Percentiles rank a stretch among this genome's conserved stretches.
These are phyloP conservation scores for Capitulum mitella DNA, from an alignment of 2,888 invertebrate species.

Conservation along the genomic window DNA sequence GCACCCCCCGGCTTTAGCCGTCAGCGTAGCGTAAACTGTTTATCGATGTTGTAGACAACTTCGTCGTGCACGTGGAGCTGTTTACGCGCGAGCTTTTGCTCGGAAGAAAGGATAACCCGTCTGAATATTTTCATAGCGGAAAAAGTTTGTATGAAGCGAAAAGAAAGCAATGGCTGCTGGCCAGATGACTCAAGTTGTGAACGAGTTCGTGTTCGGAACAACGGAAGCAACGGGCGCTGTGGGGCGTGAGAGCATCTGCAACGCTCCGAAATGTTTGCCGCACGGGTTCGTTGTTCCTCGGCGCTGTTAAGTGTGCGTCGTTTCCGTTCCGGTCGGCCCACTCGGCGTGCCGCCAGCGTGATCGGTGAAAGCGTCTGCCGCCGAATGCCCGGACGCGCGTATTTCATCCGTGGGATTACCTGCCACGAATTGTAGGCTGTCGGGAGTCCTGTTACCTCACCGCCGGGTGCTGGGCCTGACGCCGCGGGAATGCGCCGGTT, in stretches of 20 bases:
- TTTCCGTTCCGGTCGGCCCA: too few species aligned
- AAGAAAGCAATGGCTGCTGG: neutral
- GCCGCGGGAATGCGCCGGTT: too few species aligned
- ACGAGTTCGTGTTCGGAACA: too few species aligned
- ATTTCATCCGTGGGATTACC: neutral
- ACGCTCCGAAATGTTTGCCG: too few species aligned
- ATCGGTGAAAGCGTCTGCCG: neutral
- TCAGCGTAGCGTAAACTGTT: neutral
- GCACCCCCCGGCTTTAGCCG: neutral
- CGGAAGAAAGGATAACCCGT: neutral
- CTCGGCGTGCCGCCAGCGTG: neutral
- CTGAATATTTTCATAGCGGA: neutral
- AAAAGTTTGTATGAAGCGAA: neutral
- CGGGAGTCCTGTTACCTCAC: neutral
- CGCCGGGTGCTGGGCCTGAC: too few species aligned
- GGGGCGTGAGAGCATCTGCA: too few species aligned
- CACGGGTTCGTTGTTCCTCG: too few species aligned
- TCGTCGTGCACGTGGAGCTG: neutral
- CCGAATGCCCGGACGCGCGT: neutral
- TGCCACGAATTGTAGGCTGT: neutral
- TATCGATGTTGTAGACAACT: neutral
- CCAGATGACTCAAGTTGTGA: neutral
- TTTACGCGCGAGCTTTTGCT: neutral
- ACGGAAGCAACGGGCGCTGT: too few species aligned
- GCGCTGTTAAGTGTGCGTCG: too few species aligned